These are phyloP conservation scores for Anadara kagoshimensis DNA, from an alignment of 1,140 invertebrate genomes.

Conservation along the genomic window DNA sequence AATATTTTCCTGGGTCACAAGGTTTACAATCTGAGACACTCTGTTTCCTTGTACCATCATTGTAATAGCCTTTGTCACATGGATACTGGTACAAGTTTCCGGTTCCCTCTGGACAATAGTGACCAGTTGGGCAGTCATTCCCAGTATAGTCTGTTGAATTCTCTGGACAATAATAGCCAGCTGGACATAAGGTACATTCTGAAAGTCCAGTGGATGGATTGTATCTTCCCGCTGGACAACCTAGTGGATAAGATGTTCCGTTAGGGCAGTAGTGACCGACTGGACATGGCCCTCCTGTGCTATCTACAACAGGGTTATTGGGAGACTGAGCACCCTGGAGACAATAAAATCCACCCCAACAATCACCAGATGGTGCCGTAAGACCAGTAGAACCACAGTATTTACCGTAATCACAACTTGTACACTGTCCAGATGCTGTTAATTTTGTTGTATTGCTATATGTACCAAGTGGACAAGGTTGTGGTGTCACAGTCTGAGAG, in stretches of 20 bases:
- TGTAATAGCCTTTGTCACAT: conserved; percentile 63
- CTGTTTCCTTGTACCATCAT: conserved; percentile 51
- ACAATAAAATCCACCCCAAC: conserved; percentile 68
- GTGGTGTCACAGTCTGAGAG: conserved; percentile 48
- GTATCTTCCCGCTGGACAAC: conserved; percentile 67
- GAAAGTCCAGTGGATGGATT: conserved; percentile 56
- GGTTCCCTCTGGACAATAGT: conserved; percentile 68
- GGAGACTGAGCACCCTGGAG: conserved; percentile 60
- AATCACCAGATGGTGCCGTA: conserved; percentile 62
- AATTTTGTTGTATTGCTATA: conserved; percentile 64
- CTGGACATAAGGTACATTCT: conserved; percentile 58
- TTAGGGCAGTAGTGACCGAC: conserved; percentile 67
- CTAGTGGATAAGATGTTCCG: conserved; percentile 68
- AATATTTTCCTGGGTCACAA: conserved; percentile 64
- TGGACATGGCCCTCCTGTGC: conserved; percentile 67
- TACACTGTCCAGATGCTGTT: conserved; percentile 44
- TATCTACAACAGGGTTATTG: conserved; percentile 62
- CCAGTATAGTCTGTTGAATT: conserved; percentile 64
- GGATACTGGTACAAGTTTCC: conserved; percentile 52
- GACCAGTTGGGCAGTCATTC: conserved; percentile 61
- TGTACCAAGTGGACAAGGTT: conserved; percentile 60
- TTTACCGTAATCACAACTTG: conserved; percentile 58
- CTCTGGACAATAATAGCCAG: conserved; percentile 65
- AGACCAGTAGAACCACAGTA: conserved; percentile 64
- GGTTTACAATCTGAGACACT: conserved; percentile 56